Evolutionary conservation across 2,113 vertebrate genomes (phyloP).

Genomic region (Seriola quinqueradiata): DNA sequence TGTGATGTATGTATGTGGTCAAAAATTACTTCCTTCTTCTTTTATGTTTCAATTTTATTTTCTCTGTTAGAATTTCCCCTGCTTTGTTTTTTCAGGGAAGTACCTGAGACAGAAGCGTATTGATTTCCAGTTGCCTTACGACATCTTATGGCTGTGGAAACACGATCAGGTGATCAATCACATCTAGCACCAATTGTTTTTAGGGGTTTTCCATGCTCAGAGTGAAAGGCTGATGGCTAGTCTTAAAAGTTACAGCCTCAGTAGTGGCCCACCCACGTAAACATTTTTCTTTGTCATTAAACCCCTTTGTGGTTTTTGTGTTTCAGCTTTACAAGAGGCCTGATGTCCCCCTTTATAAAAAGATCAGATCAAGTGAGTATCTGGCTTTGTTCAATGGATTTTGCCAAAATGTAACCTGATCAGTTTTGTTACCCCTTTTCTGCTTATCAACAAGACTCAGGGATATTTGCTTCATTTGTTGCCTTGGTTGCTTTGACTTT

Average conservation of each 20-base stretch:
- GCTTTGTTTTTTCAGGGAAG: slow-evolving; percentile 87
- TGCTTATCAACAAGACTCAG: background rate
- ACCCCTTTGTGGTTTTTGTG: slow-evolving; percentile 13
- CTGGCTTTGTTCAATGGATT: slow-evolving; percentile 2
- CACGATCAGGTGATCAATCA: slow-evolving; percentile 93
- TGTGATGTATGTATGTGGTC: background rate
- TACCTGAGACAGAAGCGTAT: slow-evolving; percentile 98
- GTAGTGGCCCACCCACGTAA: no score
- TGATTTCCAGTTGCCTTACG: slow-evolving; percentile 99
- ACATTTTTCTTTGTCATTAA: slow-evolving; percentile 21
- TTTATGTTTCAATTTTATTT: slow-evolving; percentile 26
- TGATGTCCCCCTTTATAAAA: slow-evolving; percentile 99
- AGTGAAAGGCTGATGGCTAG: background rate
- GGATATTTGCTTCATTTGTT: background rate
- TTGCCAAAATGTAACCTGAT: background rate
- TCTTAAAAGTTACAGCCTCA: background rate
- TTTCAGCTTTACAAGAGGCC: slow-evolving; percentile 96
- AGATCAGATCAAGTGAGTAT: slow-evolving; percentile 97
- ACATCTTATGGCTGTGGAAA: slow-evolving; percentile 99
- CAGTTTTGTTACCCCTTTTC: background rate
- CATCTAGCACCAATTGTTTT: slow-evolving; percentile 9
- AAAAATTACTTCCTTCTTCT: background rate
- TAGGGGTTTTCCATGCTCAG: slow-evolving; percentile 11
- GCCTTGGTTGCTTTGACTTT: slow-evolving; percentile 1
- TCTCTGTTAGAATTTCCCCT: slow-evolving; percentile 2